phyloP scores from a whole-genome alignment of 2,888 invertebrate genomes.

The Hymenopus coronatus region DNA sequence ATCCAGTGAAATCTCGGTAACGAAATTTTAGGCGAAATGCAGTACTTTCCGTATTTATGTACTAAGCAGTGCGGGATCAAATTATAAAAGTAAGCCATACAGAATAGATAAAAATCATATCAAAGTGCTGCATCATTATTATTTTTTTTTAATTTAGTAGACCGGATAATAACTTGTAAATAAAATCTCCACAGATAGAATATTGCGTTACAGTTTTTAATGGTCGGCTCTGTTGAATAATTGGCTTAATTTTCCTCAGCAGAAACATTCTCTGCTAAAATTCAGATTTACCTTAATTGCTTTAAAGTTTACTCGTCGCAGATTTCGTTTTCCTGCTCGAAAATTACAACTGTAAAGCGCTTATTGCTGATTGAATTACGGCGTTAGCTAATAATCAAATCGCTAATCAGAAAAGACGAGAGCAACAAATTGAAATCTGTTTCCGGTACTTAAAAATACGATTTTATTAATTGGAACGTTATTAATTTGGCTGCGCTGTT shows the following conservation, averaged over 20 bases:
- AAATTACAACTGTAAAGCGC: not conserved
- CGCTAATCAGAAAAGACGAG: not conserved
- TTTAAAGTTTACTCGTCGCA: not conserved
- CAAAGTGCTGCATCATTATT: too few species aligned
- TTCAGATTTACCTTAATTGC: not conserved
- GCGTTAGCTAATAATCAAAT: not conserved
- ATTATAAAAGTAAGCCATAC: too few species aligned
- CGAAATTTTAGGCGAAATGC: too few species aligned
- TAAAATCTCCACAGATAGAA: too few species aligned
- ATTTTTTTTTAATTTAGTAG: too few species aligned
- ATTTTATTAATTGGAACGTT: not conserved
- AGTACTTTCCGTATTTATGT: too few species aligned
- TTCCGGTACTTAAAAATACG: not conserved
- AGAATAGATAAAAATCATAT: too few species aligned
- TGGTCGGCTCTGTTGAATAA: not conserved
- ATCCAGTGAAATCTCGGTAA: too few species aligned
- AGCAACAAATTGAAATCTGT: not conserved
- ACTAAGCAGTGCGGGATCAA: too few species aligned
- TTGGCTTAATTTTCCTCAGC: not conserved
- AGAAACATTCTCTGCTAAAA: not conserved
- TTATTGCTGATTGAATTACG: not conserved
- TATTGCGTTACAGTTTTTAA: too few species aligned
- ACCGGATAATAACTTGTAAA: too few species aligned
- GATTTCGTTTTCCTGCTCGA: not conserved
- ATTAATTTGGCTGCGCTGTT: not conserved